Evolutionary conservation across 2,113 vertebrate species (phyloP).

Genomic region (Muntiacus muntjak): DNA sequence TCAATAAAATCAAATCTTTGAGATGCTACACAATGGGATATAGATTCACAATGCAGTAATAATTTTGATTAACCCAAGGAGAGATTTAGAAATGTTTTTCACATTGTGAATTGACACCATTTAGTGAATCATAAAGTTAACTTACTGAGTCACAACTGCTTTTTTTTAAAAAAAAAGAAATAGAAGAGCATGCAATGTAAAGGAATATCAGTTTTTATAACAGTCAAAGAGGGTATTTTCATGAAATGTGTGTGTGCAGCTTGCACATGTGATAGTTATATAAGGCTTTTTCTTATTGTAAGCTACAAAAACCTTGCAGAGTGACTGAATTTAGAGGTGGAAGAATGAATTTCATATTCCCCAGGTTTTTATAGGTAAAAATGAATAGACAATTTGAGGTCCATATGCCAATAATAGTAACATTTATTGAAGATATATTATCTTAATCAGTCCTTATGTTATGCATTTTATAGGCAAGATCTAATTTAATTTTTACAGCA

Average conservation of each 20-base stretch:
- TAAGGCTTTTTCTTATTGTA: background rate
- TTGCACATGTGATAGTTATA: background rate
- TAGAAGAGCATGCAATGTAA: background rate
- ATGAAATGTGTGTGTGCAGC: background rate
- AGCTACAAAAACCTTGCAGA: background rate
- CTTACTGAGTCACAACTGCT: background rate
- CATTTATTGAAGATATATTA: background rate
- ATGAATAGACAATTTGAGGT: background rate
- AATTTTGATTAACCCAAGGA: background rate
- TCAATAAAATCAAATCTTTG: background rate
- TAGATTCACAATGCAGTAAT: background rate
- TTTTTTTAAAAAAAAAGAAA: background rate
- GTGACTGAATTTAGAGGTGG: background rate
- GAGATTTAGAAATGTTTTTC: background rate
- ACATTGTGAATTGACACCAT: background rate
- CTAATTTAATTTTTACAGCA: slow-evolving; percentile 18
- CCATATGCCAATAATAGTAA: background rate
- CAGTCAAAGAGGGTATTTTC: background rate
- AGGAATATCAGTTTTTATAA: background rate
- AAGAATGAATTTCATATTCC: background rate
- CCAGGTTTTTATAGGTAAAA: background rate
- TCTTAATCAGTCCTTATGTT: background rate
- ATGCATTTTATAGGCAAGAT: background rate
- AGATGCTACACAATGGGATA: background rate
- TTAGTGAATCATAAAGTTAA: background rate